Base-by-base conservation (phyloP, 2,113 vertebrate species). In the Trachemys scripta region DNA sequence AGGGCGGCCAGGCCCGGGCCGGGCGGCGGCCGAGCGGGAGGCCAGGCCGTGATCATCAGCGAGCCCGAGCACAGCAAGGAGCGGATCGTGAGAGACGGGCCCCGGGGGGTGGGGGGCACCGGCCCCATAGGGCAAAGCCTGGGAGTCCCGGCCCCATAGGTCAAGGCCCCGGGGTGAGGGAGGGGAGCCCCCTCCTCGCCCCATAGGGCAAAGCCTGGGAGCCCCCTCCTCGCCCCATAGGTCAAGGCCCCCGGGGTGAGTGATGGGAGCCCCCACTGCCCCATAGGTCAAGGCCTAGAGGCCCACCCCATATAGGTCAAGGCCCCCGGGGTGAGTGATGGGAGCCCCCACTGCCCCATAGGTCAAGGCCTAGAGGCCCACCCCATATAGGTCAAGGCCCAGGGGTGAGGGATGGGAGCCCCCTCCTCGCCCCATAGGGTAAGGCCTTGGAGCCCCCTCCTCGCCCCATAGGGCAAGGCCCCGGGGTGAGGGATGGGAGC, bases 31-130 rank as follows among this genome's bases (percentile, higher is more conserved):
- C 82, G 97, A 78, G 91, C 91, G 83, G 90, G 96, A 82, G 93
- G 91, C 49, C 92, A 97, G 10, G 94, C 96, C 24, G 83, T 93
- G 4, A 90, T 98, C 27, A 95, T 98, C 91, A 99, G 98, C 13
- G 99, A 99, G 90, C 98, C 99, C 0, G 99, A 99, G 4, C 99
- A 99, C 75, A 98, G 98, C 91, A 99, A 99, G 91, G 99, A 99
- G 96, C 99, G 99, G 98, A 99, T 99, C 53, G 99, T 99, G 97
- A 96, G 98, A 94, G 96, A 82, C 87, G 86, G 54, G 69, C 8
- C 53, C 17, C 4, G 13, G 69, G 62, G 62, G 49, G 49, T 50
- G 65, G 82, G 79, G 38, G 78, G 20, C 45, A n/a, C 69, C n/a
- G 1, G 12, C 69, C 69, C 9, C 69, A 6, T 16, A 16, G 62